Percentiles rank a stretch among this genome's conserved stretches.
These are phyloP conservation scores for Dinothrombium tinctorium DNA, from an alignment of 1,140 invertebrate genomes.

Conservation along the genomic window DNA sequence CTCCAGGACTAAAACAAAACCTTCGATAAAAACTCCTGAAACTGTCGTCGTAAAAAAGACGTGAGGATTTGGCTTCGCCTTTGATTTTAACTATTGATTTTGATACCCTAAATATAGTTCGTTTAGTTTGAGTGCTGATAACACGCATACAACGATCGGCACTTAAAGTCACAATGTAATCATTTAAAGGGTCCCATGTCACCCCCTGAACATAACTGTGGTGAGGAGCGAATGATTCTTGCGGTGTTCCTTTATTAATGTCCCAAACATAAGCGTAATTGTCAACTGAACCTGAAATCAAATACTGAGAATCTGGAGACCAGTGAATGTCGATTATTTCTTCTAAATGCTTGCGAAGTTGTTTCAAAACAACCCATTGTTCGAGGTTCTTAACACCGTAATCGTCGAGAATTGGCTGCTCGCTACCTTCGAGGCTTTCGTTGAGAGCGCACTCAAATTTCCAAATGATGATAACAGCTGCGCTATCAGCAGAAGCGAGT, in stretches of 20 bases:
- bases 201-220: constrained; percentile 95
- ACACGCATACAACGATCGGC: constrained; percentile 40
- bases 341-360: constrained; percentile 60
- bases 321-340: constrained; percentile 82
- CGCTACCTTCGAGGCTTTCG: not conserved
- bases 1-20: constrained; percentile 65
- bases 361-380: constrained; percentile 48
- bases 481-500: constrained; percentile 78
- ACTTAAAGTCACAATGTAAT: constrained; percentile 48
- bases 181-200: constrained; percentile 59
- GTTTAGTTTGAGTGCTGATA: constrained; percentile 4
- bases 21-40: constrained; percentile 76
- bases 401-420: constrained; percentile 23
- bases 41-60: constrained; percentile 74
- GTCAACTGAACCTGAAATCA: constrained; percentile 83
- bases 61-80: not conserved
- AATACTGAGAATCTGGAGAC: constrained; percentile 48
- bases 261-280: constrained; percentile 85
- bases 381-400: constrained; percentile 42
- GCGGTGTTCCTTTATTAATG: constrained; percentile 37
- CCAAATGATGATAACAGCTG: constrained; percentile 15
- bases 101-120: constrained; percentile 26
- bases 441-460: constrained; percentile 9
- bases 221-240: constrained; percentile 47
- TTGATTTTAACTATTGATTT: constrained; percentile 22